phyloP scores from a whole-genome alignment of 2,113 vertebrate genomes.

The Hemicordylus capensis region DNA sequence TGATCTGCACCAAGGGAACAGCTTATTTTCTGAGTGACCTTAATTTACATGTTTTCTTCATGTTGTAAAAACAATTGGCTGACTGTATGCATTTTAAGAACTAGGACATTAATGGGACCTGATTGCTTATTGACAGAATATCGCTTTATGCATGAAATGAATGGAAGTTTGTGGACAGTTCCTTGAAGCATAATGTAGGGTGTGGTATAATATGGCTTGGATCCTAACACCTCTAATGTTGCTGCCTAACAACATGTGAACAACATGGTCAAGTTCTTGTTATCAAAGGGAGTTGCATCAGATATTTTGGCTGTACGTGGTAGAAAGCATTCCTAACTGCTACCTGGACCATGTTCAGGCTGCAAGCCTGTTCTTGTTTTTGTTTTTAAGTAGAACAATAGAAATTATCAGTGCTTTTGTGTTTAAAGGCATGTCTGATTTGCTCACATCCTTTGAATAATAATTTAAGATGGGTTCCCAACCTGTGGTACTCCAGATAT shows the following conservation, averaged over 20 bases:
- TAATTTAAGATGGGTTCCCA: neutral
- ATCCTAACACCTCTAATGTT: neutral
- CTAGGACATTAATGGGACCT: neutral
- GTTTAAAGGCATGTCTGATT: neutral
- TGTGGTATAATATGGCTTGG: neutral
- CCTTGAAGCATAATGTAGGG: neutral
- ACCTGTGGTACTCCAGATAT: too few relatives aligned
- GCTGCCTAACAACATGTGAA: neutral
- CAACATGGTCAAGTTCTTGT: neutral
- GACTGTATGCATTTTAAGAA: neutral
- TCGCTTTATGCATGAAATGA: neutral
- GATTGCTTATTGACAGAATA: neutral
- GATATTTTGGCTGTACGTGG: neutral
- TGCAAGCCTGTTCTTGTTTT: too few relatives aligned
- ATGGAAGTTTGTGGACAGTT: neutral
- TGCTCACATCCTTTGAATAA: neutral
- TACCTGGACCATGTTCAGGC: too few relatives aligned
- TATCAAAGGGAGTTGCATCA: neutral
- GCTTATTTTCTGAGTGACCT: neutral
- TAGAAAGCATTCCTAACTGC: too few relatives aligned
- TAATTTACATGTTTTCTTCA: neutral
- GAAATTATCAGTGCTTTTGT: neutral
- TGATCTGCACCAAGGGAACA: neutral
- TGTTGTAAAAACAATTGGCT: too few relatives aligned
- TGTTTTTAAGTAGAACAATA: neutral